Evolutionary conservation across 1,140 invertebrate species (phyloP).

Genomic region (Sipha flava): DNA sequence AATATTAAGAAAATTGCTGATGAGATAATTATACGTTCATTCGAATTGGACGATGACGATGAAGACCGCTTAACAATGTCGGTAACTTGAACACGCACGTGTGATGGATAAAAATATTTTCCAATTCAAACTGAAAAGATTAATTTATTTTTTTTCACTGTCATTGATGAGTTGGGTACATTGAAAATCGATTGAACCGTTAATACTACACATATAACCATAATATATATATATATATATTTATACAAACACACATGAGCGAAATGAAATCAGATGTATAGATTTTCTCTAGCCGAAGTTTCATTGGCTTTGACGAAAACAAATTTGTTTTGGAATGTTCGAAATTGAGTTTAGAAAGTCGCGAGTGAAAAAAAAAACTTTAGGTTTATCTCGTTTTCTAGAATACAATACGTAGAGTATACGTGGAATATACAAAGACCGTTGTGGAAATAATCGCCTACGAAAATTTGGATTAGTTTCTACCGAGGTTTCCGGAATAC

Average conservation of each 20-base stretch:
- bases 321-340: constrained; percentile 4
- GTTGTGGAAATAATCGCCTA: too few relatives aligned
- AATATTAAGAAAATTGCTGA: too few relatives aligned
- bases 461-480: too few relatives aligned
- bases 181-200: neutral
- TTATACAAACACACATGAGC: too few relatives aligned
- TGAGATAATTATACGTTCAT: too few relatives aligned
- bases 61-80: too few relatives aligned
- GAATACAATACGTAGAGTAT: neutral
- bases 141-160: neutral
- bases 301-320: neutral
- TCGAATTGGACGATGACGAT: too few relatives aligned
- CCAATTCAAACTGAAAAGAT: neutral
- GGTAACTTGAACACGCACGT: neutral
- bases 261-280: constrained; percentile 3
- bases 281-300: neutral
- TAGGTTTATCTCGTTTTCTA: neutral
- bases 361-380: neutral
- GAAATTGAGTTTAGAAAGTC: constrained; percentile 15
- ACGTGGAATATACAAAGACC: too few relatives aligned
- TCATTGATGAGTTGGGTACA: neutral
- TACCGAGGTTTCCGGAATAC: too few relatives aligned
- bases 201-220: neutral
- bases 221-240: too few relatives aligned
- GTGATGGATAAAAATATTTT: neutral